Base-by-base conservation (phyloP, 2,113 vertebrate genomes). In the Felis chaus region DNA sequence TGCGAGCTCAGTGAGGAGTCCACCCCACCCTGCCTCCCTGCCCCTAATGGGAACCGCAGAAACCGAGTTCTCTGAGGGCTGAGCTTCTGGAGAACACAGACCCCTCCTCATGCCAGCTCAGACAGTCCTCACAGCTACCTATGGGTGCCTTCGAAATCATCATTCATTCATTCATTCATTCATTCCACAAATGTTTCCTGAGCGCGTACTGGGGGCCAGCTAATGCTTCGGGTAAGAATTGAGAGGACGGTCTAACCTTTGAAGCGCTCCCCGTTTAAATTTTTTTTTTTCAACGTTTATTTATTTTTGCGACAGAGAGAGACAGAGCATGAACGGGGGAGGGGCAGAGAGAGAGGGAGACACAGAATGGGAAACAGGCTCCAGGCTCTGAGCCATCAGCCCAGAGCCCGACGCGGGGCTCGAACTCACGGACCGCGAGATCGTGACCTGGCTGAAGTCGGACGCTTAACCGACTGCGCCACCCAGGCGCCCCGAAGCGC, bases 11-110 rank as follows among this genome's bases (percentile, higher is more conserved):
- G 45, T 13, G 36, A 93, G 94, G 85, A 65, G 93, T 57, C 89
- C 3, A 66, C 95, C 65, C 88, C 95, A 89, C 96, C 94, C 93
- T 69, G 39, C 36, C 86, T 50, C 48, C 50, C 55, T 45, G 21
- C 76, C 50, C 29, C 66, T 55, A 41, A 11, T 0, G 10, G 48
- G 82, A 82, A 80, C 36, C 0, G 0, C 39, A 55, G 91, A 80
- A 79, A 61, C 36, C 0, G 0, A 88, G 57, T 68, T 81, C 71
- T 95, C 71, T 78, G 73, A 69, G 57, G 68, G 55, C 21, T 12
- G 18, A 4, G 23, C 27, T 69, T 45, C 29, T 86, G 19, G 89
- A 61, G 41, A 73, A 10, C 55, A 91, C 39, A 91, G 16, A 50
- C 71, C 55, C 23, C 23, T 45, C 36, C 29, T 11, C 8, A 1